Base-by-base conservation (phyloP, 2,113 vertebrate genomes). In the Potamarius usumacintae region DNA sequence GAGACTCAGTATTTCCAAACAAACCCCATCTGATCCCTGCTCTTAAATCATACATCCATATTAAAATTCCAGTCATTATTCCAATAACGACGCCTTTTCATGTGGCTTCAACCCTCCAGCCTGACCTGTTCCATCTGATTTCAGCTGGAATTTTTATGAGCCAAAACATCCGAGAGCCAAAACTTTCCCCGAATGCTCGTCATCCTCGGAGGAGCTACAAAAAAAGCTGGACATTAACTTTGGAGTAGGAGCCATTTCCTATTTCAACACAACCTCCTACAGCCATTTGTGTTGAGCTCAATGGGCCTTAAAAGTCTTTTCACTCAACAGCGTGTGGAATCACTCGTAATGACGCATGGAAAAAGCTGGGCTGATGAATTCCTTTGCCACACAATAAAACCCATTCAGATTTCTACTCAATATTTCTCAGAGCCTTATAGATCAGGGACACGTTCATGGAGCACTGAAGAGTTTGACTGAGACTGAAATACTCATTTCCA, bases 11-110 rank as follows among this genome's bases (percentile, higher is more conserved):
- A 57, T 86, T 87, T 82, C 79, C 30, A 55, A 72, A 86, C 55
- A 18, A 86, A 69, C 48, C 60, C 17, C 57, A 71, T 88, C 85
- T 87, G 55, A 81, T 72, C 52, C 48, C 60, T 27, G n/a, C 53
- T 58, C 83, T 79, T 81, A 91, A 88, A 90, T 80, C 81, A 87
- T 85, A 63, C 69, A 77, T 85, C 81, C 78, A 76, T 87, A 87
- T 90, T 87, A 90, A 90, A 89, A 88, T 90, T 90, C 87, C 89
- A 77, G 82, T 82, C 83, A 84, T 86, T 87, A 89, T 87, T 91
- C 84, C 84, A 89, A 81, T 86, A 85, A 87, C 72, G 82, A 50
- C 14, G 50, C 42, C 85, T 89, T 91, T 79, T 90, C 48, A 90
- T 89, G 77, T 88, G 86, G 86, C 80, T 79, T 82, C 79, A 67